Evolutionary conservation across 2,888 invertebrate species (phyloP).

Genomic region (Rotaria sp.): DNA sequence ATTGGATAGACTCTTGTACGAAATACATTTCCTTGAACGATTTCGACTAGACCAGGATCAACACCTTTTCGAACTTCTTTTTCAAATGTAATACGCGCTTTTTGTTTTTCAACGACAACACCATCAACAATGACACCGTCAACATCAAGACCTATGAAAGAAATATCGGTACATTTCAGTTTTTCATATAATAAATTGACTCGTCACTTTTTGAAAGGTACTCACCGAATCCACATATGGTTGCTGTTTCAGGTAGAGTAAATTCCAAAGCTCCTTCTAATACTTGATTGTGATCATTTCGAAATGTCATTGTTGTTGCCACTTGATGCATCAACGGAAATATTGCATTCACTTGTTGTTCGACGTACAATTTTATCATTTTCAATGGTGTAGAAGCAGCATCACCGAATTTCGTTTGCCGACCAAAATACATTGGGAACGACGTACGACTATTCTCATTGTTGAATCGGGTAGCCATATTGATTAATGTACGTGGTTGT

Average conservation of each 20-base stretch:
- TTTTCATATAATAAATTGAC: too few relatives aligned
- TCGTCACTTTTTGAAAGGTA: not conserved
- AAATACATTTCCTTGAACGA: not conserved
- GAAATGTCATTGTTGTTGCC: too few relatives aligned
- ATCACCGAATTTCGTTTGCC: too few relatives aligned
- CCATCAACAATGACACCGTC: not conserved
- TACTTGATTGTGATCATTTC: not conserved
- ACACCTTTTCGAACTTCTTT: slow-evolving; percentile 11
- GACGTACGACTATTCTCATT: too few relatives aligned
- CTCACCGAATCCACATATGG: not conserved
- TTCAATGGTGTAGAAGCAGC: too few relatives aligned
- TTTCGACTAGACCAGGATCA: not conserved
- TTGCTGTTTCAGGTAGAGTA: not conserved
- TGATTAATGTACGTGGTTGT: too few relatives aligned
- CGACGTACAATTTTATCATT: too few relatives aligned
- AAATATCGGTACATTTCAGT: too few relatives aligned
- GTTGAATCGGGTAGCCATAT: too few relatives aligned
- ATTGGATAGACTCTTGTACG: not conserved
- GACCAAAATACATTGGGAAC: too few relatives aligned
- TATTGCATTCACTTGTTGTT: too few relatives aligned
- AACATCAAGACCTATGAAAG: slow-evolving; percentile 15
- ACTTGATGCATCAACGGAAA: too few relatives aligned
- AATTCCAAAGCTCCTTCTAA: not conserved
- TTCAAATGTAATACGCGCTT: not conserved
- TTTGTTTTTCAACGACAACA: not conserved